Evolutionary conservation across 2,113 vertebrate species (phyloP).

Genomic region (Marmota flaviventris): DNA sequence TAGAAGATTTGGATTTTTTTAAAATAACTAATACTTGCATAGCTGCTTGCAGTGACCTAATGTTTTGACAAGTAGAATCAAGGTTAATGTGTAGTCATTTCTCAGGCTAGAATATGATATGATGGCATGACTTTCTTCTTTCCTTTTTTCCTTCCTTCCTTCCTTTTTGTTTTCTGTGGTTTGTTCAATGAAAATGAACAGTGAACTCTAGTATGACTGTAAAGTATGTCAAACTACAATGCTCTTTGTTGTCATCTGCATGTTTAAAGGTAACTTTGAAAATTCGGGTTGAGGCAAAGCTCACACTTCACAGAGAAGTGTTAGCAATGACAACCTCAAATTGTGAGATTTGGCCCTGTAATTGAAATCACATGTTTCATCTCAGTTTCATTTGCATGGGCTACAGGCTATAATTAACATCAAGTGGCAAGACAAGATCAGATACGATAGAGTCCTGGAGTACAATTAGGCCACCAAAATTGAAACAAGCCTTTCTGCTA

Average conservation of each 20-base stretch:
- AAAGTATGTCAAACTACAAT: background rate
- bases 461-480: slow-evolving; percentile 61
- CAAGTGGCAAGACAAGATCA: slow-evolving; percentile 71
- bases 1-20: background rate
- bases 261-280: slow-evolving; percentile 54
- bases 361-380: slow-evolving; percentile 78
- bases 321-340: slow-evolving; percentile 59
- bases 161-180: background rate
- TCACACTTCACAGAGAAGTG: slow-evolving; percentile 20
- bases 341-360: slow-evolving; percentile 56
- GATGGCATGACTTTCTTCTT: background rate
- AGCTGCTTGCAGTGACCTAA: background rate
- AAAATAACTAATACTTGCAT: background rate
- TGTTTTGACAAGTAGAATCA: background rate
- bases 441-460: slow-evolving; percentile 62
- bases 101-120: background rate
- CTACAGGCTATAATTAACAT: slow-evolving; percentile 78
- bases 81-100: background rate
- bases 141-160: too few relatives aligned
- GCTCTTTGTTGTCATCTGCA: background rate
- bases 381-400: slow-evolving; percentile 76
- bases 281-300: background rate
- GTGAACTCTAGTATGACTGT: background rate
- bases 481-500: slow-evolving; percentile 59
- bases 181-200: background rate